Conservation (phyloP, 1,140 invertebrate species). For the Chironomus striatipennis region DNA sequence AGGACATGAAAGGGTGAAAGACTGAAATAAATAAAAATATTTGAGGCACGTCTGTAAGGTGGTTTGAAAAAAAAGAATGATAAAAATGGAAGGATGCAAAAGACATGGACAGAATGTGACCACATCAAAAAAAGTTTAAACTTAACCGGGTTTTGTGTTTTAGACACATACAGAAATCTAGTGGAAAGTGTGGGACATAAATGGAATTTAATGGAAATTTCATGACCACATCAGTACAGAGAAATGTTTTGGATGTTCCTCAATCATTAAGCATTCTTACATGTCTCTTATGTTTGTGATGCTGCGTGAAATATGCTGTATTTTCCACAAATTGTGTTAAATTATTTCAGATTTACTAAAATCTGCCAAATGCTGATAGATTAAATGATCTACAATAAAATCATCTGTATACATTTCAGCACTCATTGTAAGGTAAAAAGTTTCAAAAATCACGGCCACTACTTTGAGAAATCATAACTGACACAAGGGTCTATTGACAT, state of each 20-base stretch:
- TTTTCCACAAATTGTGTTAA: not conserved
- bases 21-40: not conserved
- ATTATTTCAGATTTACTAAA: not conserved
- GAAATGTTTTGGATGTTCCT: not conserved
- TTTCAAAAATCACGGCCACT: too few relatives aligned
- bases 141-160: not conserved
- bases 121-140: constrained; percentile 22
- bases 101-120: constrained; percentile 21
- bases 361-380: not conserved
- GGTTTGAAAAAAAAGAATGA: not conserved
- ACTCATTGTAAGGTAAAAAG: too few relatives aligned
- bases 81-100: not conserved
- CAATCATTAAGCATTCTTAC: not conserved
- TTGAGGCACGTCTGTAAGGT: constrained; percentile 5
- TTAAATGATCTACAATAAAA: too few relatives aligned
- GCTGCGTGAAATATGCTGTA: not conserved
- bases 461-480: too few relatives aligned
- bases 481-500: too few relatives aligned
- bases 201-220: constrained; percentile 17
- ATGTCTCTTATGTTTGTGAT: not conserved
- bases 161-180: not conserved
- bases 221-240: constrained; percentile 9
- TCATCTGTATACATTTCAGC: too few relatives aligned
- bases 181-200: not conserved
- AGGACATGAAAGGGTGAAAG: not conserved